These are phyloP conservation scores for Carapus acus DNA, from an alignment of 2,797 vertebrate species.

Conservation along the genomic window DNA sequence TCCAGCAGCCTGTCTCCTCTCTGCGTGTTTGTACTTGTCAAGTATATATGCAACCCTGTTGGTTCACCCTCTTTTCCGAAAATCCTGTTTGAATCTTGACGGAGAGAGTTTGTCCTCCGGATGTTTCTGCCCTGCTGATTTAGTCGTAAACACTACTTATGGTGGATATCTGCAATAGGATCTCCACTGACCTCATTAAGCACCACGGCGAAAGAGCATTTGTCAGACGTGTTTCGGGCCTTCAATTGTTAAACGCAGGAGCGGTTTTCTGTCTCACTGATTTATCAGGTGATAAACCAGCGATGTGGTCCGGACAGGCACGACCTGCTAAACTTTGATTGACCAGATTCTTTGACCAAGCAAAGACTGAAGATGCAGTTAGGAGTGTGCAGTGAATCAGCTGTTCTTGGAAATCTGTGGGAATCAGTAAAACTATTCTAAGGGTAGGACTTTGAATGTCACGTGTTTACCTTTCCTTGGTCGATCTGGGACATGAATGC, in stretches of 20 bases:
- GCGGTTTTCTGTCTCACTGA: not conserved
- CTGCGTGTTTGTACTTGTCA: constrained; percentile 37
- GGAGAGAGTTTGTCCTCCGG: constrained; percentile 33
- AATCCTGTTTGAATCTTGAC: constrained; percentile 48
- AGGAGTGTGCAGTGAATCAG: not conserved
- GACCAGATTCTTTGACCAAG: not conserved
- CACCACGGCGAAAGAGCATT: not conserved
- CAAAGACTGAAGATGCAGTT: too few relatives aligned
- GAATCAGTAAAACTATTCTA: too few relatives aligned
- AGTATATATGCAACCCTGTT: constrained; percentile 39
- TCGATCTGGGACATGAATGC: not conserved
- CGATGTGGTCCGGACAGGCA: not conserved
- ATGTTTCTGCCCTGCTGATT: constrained; percentile 53
- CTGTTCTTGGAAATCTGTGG: not conserved
- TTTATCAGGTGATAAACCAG: not conserved
- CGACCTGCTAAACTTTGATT: not conserved
- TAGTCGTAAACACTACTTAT: constrained; percentile 22
- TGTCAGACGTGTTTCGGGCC: not conserved
- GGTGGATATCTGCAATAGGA: constrained; percentile 31
- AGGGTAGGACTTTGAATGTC: too few relatives aligned
- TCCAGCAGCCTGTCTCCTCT: constrained; percentile 20
- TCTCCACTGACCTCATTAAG: constrained; percentile 22
- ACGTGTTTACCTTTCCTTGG: too few relatives aligned
- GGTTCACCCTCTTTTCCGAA: constrained; percentile 11
- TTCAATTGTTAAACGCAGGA: not conserved